Conservation (phyloP, 2,888 invertebrate species). For the Drosophila merina region DNA sequence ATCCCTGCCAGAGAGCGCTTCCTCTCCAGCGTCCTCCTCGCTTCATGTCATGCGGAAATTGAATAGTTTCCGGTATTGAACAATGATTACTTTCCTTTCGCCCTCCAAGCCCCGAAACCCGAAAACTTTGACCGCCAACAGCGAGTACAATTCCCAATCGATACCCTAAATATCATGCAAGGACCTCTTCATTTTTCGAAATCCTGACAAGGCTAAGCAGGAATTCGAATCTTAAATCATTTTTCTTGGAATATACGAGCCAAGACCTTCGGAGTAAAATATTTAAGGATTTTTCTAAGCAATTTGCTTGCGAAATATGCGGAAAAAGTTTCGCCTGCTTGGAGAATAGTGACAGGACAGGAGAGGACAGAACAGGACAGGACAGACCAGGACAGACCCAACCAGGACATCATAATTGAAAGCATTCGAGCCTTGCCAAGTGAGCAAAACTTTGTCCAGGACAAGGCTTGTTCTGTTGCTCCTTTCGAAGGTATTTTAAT, state of each 20-base stretch:
- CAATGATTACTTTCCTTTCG: constrained; percentile 68
- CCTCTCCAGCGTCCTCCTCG: constrained; percentile 1
- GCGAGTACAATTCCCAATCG: constrained; percentile 18
- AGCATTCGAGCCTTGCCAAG: constrained; percentile 50
- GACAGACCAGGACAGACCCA: background rate
- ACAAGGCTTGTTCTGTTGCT: constrained; percentile 13
- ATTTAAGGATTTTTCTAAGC: constrained; percentile 14
- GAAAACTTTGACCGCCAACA: constrained; percentile 44
- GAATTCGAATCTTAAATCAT: background rate
- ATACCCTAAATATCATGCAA: constrained; percentile 7
- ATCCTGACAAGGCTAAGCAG: no score
- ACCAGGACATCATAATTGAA: constrained; percentile 55
- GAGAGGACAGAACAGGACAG: background rate
- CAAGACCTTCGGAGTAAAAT: background rate
- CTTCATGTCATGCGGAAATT: constrained; percentile 77
- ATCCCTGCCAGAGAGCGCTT: background rate
- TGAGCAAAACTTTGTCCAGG: constrained; percentile 21
- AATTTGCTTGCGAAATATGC: constrained; percentile 20
- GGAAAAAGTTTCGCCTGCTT: constrained; percentile 15
- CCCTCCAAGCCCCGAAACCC: constrained; percentile 3
- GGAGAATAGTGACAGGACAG: constrained; percentile 18
- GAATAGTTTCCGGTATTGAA: constrained; percentile 80
- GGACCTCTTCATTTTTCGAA: background rate
- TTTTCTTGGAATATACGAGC: background rate
- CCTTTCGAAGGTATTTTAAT: background rate